A percentile compares a stretch with the other conserved stretches of the same genome.
Conservation (phyloP, 2,797 vertebrate genomes). For the Gymnoscopelus microlampas region DNA sequence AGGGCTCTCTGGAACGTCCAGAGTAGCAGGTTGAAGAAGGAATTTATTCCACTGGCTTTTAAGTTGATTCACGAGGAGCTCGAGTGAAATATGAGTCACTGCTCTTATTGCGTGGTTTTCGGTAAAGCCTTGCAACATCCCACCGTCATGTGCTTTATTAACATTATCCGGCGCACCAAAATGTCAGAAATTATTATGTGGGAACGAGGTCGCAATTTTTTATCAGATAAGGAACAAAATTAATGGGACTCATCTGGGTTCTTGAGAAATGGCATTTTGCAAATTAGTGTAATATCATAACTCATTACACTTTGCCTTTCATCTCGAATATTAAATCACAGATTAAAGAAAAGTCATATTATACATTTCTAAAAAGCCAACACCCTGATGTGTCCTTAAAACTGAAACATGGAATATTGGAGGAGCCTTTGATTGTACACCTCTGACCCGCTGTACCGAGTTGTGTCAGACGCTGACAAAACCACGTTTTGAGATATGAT, state of each 20-base stretch:
- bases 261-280: constrained; percentile 24
- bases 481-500: no score
- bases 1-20: constrained; percentile 59
- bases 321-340: constrained; percentile 17
- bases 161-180: constrained; percentile 5
- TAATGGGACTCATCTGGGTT: constrained; percentile 11
- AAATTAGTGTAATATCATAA: constrained; percentile 30
- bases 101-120: constrained; percentile 31
- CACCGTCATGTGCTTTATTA: no score
- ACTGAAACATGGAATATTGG: background rate
- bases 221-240: constrained; percentile 31
- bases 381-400: constrained; percentile 16
- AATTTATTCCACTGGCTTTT: constrained; percentile 64
- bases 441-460: no score
- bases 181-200: constrained; percentile 25
- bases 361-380: constrained; percentile 7
- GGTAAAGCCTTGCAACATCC: constrained; percentile 9
- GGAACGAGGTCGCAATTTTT: constrained; percentile 33
- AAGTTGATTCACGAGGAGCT: constrained; percentile 56
- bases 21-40: constrained; percentile 60
- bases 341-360: constrained; percentile 25
- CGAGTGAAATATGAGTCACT: constrained; percentile 51
- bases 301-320: constrained; percentile 3
- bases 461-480: no score
- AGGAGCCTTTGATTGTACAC: no score